Base-by-base conservation (phyloP, 1,140 invertebrate genomes). In the Panagrolaimus sp. region DNA sequence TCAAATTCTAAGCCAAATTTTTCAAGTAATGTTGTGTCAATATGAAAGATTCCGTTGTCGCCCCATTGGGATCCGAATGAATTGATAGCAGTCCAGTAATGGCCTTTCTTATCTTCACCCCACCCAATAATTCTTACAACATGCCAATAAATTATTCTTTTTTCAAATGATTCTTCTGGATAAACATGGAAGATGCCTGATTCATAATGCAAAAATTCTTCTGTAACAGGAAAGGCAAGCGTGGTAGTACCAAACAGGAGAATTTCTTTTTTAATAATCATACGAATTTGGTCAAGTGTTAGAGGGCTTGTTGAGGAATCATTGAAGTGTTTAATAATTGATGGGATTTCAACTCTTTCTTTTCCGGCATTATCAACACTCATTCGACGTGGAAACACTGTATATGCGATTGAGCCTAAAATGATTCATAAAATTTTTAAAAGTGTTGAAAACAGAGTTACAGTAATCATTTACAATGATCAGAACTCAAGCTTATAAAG, bases 61-160 rank as follows among this genome's bases (percentile, higher is more conserved):
- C 80, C 80, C 80, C 80, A 82, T 31, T 82, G 74, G 16, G 51
- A 62, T 5, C 80, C 80, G 63, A 82, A 82, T 61, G 72, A 75
- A 64, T 82, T 82, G 25, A 79, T 68, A 53, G 74, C 79, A 27
- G 81, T 57, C 80, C 80, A 82, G 66, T 81, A 75, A 14, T 77
- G 72, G 23, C 80, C 80, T 23, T 82, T 68, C 1, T 71, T 71
- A 27, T 79, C 79, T 13, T 75, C 64, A 31, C 80, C 80, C 80
- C 80, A 82, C n/a, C 80, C 80, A 53, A 82, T 83, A 16, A 82
- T 47, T 20, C 75, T 74, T 16, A 81, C 80, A n/a, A 82, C 80
- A 61, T 82, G 80, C 80, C 80, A 82, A 66, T 82, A 82, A 16
- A 82, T 74, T 45, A 82, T 79, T 27, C 80, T 65, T 27, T 78